Evolutionary conservation across 2,797 vertebrate species (phyloP).

Genomic region (Premnoplex brunnescens): DNA sequence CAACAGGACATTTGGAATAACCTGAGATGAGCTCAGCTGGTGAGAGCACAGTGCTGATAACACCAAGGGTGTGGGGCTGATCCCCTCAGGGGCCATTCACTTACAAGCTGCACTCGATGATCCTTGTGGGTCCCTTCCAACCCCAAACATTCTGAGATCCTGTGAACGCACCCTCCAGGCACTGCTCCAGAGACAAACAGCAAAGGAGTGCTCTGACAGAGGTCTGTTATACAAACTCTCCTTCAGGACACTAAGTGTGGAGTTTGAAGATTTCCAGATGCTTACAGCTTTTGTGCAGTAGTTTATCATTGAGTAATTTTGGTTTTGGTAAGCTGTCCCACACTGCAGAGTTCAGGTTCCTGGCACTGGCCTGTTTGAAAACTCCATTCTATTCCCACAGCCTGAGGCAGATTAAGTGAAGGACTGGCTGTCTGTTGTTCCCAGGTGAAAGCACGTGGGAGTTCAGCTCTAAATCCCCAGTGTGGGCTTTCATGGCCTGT

Average conservation of each 20-base stretch:
- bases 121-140: background rate
- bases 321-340: background rate
- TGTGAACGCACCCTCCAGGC: background rate
- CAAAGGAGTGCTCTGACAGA: background rate
- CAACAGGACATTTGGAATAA: background rate
- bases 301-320: background rate
- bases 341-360: background rate
- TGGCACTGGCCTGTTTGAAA: background rate
- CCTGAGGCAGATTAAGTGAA: background rate
- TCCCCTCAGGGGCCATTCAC: background rate
- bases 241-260: constrained; percentile 11
- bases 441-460: background rate
- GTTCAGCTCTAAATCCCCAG: background rate
- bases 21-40: background rate
- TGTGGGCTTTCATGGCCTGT: background rate
- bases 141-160: background rate
- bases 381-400: background rate
- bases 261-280: constrained; percentile 41
- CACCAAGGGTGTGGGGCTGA: background rate
- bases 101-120: background rate
- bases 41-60: background rate
- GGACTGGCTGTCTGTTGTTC: background rate
- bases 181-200: background rate
- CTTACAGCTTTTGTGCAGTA: background rate
- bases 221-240: constrained; percentile 14